Conservation (phyloP, 2,113 vertebrate genomes). For the Chaenogobius annularis region DNA sequence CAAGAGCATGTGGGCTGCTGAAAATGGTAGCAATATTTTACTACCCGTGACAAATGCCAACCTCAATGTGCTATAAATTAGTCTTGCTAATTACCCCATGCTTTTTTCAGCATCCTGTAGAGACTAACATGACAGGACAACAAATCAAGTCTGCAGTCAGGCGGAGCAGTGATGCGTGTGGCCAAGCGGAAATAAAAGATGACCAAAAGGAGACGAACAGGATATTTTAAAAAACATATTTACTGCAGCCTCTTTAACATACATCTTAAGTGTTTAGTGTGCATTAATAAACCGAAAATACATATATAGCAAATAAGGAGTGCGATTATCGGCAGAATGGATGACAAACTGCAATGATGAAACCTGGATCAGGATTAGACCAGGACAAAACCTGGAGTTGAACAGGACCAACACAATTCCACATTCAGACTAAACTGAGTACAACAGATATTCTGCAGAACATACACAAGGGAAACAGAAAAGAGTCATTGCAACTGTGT, state of each 20-base stretch:
- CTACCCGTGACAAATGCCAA: slow-evolving; percentile 38
- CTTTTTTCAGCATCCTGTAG: slow-evolving; percentile 1
- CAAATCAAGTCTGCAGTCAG: slow-evolving; percentile 20
- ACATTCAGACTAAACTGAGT: not conserved
- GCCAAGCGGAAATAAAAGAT: slow-evolving; percentile 12
- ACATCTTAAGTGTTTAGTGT: slow-evolving; percentile 54
- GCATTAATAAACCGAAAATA: slow-evolving; percentile 38
- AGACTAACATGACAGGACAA: slow-evolving; percentile 30
- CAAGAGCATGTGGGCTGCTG: slow-evolving; percentile 14
- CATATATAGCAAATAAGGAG: slow-evolving; percentile 17
- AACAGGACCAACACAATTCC: not conserved
- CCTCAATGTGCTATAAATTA: slow-evolving; percentile 23
- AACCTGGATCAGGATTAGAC: not conserved
- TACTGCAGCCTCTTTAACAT: slow-evolving; percentile 62
- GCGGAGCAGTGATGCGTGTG: slow-evolving; percentile 1
- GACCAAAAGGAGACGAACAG: slow-evolving; percentile 8
- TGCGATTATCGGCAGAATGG: not conserved
- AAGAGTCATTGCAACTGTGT: not conserved
- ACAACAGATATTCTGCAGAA: not conserved
- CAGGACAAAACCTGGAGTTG: too few relatives aligned
- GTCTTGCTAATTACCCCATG: slow-evolving; percentile 19
- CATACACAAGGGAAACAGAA: not conserved
- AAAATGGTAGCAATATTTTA: slow-evolving; percentile 31
- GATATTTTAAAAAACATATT: slow-evolving; percentile 59
- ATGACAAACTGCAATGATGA: slow-evolving; percentile 7